A percentile compares a stretch with the other conserved stretches of the same genome.
phyloP scores from a whole-genome alignment of 1,140 invertebrate genomes.

The Chionoecetes opilio region DNA sequence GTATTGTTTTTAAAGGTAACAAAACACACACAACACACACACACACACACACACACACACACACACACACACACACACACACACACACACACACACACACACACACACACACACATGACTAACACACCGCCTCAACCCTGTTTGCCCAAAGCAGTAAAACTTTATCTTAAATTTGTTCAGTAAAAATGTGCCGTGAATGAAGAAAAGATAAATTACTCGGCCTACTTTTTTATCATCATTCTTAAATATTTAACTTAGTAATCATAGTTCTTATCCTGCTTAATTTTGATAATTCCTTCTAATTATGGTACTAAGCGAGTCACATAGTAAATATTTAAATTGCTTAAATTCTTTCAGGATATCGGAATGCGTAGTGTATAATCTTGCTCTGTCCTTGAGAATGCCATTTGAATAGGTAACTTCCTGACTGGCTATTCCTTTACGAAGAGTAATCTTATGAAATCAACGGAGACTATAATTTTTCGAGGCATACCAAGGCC shows the following conservation, averaged over 20 bases:
- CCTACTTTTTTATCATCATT: not conserved
- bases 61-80: not conserved
- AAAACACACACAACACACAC: not conserved
- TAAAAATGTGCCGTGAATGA: not conserved
- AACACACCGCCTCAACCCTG: not conserved
- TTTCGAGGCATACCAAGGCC: not conserved
- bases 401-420: not conserved
- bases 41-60: not conserved
- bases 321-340: not conserved
- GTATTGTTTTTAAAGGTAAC: too few relatives aligned
- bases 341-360: not conserved
- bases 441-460: not conserved
- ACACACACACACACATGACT: too few relatives aligned
- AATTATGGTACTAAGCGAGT: not conserved
- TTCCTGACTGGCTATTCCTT: not conserved
- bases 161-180: not conserved
- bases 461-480: not conserved
- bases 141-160: not conserved
- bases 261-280: not conserved
- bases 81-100: not conserved
- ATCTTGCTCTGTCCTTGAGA: not conserved
- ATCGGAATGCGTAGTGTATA: not conserved
- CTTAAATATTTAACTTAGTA: not conserved
- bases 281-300: not conserved
- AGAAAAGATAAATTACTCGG: not conserved